phyloP scores from a whole-genome alignment of 1,140 invertebrate species.

The Anastrepha obliqua region DNA sequence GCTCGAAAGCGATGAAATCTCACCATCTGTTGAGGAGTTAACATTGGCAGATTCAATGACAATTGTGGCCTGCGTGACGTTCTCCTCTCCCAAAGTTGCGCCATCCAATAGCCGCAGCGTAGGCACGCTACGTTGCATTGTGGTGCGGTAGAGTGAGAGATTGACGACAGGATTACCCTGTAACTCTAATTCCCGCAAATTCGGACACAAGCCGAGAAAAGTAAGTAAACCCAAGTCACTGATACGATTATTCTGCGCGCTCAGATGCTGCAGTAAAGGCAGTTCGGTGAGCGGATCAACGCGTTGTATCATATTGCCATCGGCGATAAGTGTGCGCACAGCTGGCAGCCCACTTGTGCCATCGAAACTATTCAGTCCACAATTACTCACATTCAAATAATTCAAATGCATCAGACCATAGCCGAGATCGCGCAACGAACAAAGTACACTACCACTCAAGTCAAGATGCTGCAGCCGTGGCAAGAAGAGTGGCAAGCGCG shows the following conservation, averaged over 20 bases:
- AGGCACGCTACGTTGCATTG: slow-evolving; percentile 71
- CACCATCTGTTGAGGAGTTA: slow-evolving; percentile 55
- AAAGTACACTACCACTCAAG: slow-evolving; percentile 80
- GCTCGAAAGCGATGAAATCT: slow-evolving; percentile 62
- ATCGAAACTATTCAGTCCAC: slow-evolving; percentile 79
- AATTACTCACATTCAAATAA: slow-evolving; percentile 80
- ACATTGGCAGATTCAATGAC: neutral
- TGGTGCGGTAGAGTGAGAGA: slow-evolving; percentile 69
- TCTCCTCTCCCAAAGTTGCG: slow-evolving; percentile 57
- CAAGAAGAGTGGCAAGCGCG: slow-evolving; percentile 78
- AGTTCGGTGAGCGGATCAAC: slow-evolving; percentile 76
- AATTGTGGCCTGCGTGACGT: neutral
- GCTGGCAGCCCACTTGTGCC: slow-evolving; percentile 79
- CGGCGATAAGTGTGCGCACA: slow-evolving; percentile 78
- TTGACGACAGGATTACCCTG: slow-evolving; percentile 74
- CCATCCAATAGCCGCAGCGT: slow-evolving; percentile 74
- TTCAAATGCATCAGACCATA: slow-evolving; percentile 78
- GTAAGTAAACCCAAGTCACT: slow-evolving; percentile 72
- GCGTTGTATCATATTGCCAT: slow-evolving; percentile 78
- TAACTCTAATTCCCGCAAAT: slow-evolving; percentile 73
- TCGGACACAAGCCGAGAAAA: slow-evolving; percentile 74
- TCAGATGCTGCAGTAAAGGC: slow-evolving; percentile 64
- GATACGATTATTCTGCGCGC: slow-evolving; percentile 72
- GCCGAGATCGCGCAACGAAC: slow-evolving; percentile 81
- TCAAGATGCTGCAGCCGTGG: slow-evolving; percentile 78